Percentiles rank a stretch among this genome's conserved stretches.
Evolutionary conservation across 64 coral and sea anemone genomes (phyloP).

Genomic region (Actinia equina): DNA sequence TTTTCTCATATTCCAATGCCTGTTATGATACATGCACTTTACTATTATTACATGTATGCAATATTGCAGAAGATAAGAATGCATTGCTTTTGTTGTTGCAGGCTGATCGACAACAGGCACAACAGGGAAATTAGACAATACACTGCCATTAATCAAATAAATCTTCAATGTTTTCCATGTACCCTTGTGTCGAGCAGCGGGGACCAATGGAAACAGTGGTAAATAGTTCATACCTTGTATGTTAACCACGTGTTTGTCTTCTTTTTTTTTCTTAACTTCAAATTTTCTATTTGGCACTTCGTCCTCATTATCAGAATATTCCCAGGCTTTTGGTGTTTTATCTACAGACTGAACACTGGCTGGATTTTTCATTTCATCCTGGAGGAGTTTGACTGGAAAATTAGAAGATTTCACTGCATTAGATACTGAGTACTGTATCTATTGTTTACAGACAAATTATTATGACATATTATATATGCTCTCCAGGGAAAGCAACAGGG

Average conservation of each 20-base stretch:
- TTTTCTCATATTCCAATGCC: too few relatives aligned
- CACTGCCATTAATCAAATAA: too few relatives aligned
- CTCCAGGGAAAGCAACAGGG: too few relatives aligned
- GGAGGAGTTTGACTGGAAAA: constrained; percentile 18
- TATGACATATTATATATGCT: too few relatives aligned
- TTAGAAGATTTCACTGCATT: not conserved
- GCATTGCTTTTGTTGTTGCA: too few relatives aligned
- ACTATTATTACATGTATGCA: not conserved
- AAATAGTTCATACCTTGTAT: not conserved
- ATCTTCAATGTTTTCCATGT: too few relatives aligned
- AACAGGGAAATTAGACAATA: not conserved
- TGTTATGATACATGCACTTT: not conserved
- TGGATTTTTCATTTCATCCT: constrained; percentile 29
- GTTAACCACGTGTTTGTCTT: not conserved
- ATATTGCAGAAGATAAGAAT: not conserved
- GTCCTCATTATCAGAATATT: constrained; percentile 31
- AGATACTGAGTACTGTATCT: too few relatives aligned
- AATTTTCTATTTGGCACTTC: not conserved
- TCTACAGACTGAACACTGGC: not conserved
- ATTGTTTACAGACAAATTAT: too few relatives aligned
- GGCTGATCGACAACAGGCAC: too few relatives aligned
- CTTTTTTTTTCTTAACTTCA: not conserved
- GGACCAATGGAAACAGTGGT: too few relatives aligned
- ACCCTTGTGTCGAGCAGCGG: too few relatives aligned
- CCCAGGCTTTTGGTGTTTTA: constrained; percentile 6